These are phyloP conservation scores for Drosophila repletoides DNA, from an alignment of 1,140 invertebrate genomes.

Conservation along the genomic window DNA sequence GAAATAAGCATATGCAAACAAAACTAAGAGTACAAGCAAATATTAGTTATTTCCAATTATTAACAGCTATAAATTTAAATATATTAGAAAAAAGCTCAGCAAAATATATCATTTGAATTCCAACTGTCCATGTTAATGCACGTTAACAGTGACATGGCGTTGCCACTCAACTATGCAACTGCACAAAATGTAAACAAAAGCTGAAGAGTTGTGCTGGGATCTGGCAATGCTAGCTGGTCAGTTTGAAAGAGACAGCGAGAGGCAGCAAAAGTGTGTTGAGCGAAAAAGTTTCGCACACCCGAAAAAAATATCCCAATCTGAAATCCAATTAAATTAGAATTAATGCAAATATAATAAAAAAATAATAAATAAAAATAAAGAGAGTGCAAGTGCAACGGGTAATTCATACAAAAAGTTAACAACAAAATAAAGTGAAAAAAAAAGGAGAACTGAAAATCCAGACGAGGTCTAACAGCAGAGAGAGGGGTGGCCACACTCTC, in stretches of 20 bases:
- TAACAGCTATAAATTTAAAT: too few relatives aligned
- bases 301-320: slow-evolving; percentile 66
- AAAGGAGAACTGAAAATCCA: slow-evolving; percentile 31
- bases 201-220: slow-evolving; percentile 24
- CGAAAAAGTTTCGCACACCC: slow-evolving; percentile 67
- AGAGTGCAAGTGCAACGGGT: slow-evolving; percentile 71
- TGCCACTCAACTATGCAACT: slow-evolving; percentile 23
- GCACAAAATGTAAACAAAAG: slow-evolving; percentile 37
- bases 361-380: too few relatives aligned
- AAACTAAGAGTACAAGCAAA: too few relatives aligned
- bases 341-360: slow-evolving; percentile 37
- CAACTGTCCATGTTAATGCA: slow-evolving; percentile 1
- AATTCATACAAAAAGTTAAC: slow-evolving; percentile 39
- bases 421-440: slow-evolving; percentile 5
- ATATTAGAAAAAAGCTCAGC: too few relatives aligned
- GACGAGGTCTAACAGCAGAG: slow-evolving; percentile 27
- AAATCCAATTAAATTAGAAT: slow-evolving; percentile 61
- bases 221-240: slow-evolving; percentile 45
- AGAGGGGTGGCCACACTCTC: slow-evolving; percentile 28
- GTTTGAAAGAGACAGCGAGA: slow-evolving; percentile 71
- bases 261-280: slow-evolving; percentile 60
- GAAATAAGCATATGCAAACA: neutral
- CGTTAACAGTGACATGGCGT: neutral
- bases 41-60: too few relatives aligned
- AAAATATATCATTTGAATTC: slow-evolving; percentile 28